Evolutionary conservation across 2,113 vertebrate genomes (phyloP), one percentile per base, ranked within the genome.

Genomic region (Neoarius graeffei): DNA sequence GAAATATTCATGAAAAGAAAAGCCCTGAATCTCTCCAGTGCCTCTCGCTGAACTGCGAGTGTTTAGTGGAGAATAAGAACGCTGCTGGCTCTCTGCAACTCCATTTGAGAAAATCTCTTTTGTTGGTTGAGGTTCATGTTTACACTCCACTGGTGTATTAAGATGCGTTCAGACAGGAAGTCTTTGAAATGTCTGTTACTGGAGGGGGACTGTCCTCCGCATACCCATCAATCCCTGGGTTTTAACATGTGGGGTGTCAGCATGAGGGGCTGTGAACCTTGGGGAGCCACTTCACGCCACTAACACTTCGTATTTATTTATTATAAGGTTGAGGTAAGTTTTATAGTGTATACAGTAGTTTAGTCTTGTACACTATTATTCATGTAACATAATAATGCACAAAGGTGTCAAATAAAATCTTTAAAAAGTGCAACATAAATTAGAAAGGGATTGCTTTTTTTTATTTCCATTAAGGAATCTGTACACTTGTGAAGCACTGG

Each of bases 241-340:
- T 60, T 56, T 87, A 9, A 52, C 90, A 14, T 25, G 83, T 91
- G 71, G 80, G 57, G 27, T 7, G 54, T 67, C 17, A 3, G 8
- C 93, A 91, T 91, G 89, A 91, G 94, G 90, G 92, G 93, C 94
- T 92, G 92, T 91, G 88, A 60, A 20, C 84, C 77, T 35, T 30
- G 30, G 5, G 23, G 57, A 62, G 81, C 42, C 59, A 76, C 56
- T 57, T 30, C 19, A 30, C 27, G 8, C 66, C 35, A 73, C 15
- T 35, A 6, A 71, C 54, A 57, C 83, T 76, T 9, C 60, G 13
- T 25, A 27, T 69, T 84, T 5, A 11, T 76, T 76, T 60, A n/a
- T 62, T 42, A 85, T 71, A 5, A 73, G 1, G n/a, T 5, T 17
- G 64, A 71, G 17, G 67, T 2, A 1, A 59, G 1, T 17, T 62